Base-by-base conservation (phyloP, 2,888 invertebrate species). In the Drosophila putrida region DNA sequence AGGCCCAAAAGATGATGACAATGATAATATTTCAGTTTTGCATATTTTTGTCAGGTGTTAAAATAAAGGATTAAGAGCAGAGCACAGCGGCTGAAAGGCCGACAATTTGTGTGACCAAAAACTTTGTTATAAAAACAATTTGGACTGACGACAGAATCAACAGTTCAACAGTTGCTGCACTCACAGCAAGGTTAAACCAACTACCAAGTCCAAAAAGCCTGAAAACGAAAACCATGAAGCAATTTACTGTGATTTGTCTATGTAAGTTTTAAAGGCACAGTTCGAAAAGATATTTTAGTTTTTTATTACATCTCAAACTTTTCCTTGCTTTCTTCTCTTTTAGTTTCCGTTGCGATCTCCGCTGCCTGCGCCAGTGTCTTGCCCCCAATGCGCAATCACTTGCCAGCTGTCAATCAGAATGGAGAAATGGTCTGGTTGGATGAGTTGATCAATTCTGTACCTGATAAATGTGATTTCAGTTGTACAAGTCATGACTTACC, bases 41-140 rank as follows among this genome's bases (percentile, higher is more conserved):
- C 63, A 82, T 82, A 71, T 78, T 66, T 66, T 70, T 77, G 81
- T 46, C 85, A 82, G 85, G 83, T 83, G 83, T 80, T 81, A 70
- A 81, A 75, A 69, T 77, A 81, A 81, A 70, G 75, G 82, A 85
- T 82, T 85, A 75, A 78, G 58, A 49, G 54, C 6, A 15, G 20
- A 20, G 15, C 25, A 15, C 25, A 15, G 15, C 47, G 43, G 25
- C 53, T 25, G 58, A 47, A 43, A 33, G 35, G 15, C n/a, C 41
- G 44, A 44, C 47, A 55, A 47, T 36, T 68, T 43, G 60, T 44
- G 38, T 8, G 51, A 39, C 25, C n/a, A n/a, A 36, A 46, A 62
- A 62, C 43, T 46, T 38, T 53, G 53, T 67, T 83, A 83, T 81
- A 82, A 82, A 82, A 72, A 50, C 69, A 47, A 39, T 65, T 54